phyloP scores from a whole-genome alignment of 2,797 vertebrate genomes.

The Otolemur crassicaudatus region DNA sequence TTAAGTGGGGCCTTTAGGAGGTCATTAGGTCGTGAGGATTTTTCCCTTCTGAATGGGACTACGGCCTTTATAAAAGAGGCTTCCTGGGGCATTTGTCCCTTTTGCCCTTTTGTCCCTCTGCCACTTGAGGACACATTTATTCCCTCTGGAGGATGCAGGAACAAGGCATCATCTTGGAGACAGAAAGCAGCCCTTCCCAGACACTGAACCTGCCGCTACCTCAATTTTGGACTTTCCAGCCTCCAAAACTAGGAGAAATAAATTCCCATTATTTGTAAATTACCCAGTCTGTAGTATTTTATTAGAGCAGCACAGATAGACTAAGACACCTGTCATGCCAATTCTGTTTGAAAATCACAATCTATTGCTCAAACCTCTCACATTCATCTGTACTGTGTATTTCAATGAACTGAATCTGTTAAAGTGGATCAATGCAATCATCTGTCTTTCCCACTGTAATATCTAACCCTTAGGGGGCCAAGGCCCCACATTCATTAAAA shows the following conservation, averaged over 20 bases:
- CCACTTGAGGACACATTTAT: not conserved
- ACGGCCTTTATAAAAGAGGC: not conserved
- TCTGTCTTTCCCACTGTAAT: not conserved
- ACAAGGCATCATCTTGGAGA: not conserved
- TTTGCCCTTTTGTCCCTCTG: not conserved
- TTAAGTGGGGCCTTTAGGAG: not conserved
- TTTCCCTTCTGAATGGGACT: not conserved
- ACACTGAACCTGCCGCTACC: not conserved
- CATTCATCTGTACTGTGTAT: not conserved
- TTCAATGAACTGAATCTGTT: not conserved
- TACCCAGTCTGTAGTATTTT: not conserved
- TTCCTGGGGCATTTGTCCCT: not conserved
- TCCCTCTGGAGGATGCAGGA: not conserved
- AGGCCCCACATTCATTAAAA: not conserved
- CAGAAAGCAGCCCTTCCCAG: not conserved
- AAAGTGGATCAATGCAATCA: not conserved
- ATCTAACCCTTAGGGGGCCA: not conserved
- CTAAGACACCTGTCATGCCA: not conserved
- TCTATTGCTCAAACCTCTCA: not conserved
- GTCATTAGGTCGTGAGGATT: not conserved
- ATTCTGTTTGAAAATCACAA: conserved; percentile 26
- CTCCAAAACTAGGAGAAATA: not conserved
- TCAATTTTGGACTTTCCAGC: not conserved
- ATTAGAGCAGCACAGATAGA: not conserved
- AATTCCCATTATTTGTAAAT: not conserved